Evolutionary conservation across 2,113 vertebrate species (phyloP).

Genomic region (Cranoglanis bouderius): DNA sequence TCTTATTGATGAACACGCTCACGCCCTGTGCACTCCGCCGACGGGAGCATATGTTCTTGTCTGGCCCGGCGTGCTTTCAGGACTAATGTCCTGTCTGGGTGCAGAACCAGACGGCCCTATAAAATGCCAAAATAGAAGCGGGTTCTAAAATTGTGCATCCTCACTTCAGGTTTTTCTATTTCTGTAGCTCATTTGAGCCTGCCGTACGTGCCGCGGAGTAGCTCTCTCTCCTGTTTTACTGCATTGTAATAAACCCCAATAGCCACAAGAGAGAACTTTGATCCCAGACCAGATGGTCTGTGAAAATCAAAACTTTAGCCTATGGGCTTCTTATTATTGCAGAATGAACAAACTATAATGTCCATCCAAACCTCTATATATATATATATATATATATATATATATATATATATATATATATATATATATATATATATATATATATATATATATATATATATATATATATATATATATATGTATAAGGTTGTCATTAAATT

Average conservation of each 20-base stretch:
- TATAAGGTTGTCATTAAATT: neutral
- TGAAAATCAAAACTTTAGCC: conserved; percentile 25
- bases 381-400: no score
- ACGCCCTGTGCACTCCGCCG: conserved; percentile 61
- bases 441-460: no score
- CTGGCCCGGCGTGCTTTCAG: conserved; percentile 40
- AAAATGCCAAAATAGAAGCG: conserved; percentile 31
- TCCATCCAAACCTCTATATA: neutral
- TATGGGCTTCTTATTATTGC: conserved; percentile 15
- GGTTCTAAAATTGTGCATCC: conserved; percentile 49
- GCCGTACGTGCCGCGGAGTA: neutral
- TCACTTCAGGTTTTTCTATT: conserved; percentile 37
- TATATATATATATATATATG: no score
- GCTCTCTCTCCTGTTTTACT: neutral
- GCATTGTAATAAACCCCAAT: conserved; percentile 9
- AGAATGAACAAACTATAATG: conserved; percentile 21
- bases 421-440: no score
- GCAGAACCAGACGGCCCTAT: conserved; percentile 32
- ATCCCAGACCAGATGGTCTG: conserved; percentile 27
- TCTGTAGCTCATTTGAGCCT: conserved; percentile 19
- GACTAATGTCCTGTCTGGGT: conserved; percentile 54
- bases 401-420: no score
- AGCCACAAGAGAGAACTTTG: conserved; percentile 31
- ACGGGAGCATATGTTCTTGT: conserved; percentile 66
- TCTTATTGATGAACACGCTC: conserved; percentile 70